Evolutionary conservation across 2,113 vertebrate genomes (phyloP).

Genomic region (Abramis brama): DNA sequence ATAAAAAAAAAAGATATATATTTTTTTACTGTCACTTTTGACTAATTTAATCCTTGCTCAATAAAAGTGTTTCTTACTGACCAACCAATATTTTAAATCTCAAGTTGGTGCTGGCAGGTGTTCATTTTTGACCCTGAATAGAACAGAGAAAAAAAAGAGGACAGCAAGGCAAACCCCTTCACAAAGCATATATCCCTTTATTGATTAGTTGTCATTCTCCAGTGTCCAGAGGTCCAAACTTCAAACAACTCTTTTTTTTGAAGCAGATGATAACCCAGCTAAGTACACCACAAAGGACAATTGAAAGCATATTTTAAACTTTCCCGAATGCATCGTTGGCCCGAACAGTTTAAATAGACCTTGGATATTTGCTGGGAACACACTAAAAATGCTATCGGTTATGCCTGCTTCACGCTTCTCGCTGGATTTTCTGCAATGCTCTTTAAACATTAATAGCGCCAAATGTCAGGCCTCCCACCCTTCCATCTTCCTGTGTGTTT

Average conservation of each 20-base stretch:
- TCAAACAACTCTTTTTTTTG: constrained; percentile 12
- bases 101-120: background rate
- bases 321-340: constrained; percentile 8
- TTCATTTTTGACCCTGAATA: background rate
- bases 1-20: background rate
- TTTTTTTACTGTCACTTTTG: background rate
- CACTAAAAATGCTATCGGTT: constrained; percentile 24
- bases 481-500: constrained; percentile 53
- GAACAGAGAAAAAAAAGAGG: constrained; percentile 7
- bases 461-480: constrained; percentile 50
- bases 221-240: constrained; percentile 20
- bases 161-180: constrained; percentile 22
- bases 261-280: constrained; percentile 26
- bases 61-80: background rate
- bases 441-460: constrained; percentile 56
- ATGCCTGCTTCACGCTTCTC: constrained; percentile 36
- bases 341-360: constrained; percentile 13
- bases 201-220: constrained; percentile 10
- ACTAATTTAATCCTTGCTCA: too few species aligned
- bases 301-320: constrained; percentile 8
- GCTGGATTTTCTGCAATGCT: constrained; percentile 40
- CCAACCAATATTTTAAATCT: background rate
- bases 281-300: constrained; percentile 12
- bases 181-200: background rate
- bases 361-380: constrained; percentile 25